These are phyloP conservation scores for Cochlearius cochlearius DNA, from an alignment of 2,113 vertebrate genomes.

Conservation along the genomic window DNA sequence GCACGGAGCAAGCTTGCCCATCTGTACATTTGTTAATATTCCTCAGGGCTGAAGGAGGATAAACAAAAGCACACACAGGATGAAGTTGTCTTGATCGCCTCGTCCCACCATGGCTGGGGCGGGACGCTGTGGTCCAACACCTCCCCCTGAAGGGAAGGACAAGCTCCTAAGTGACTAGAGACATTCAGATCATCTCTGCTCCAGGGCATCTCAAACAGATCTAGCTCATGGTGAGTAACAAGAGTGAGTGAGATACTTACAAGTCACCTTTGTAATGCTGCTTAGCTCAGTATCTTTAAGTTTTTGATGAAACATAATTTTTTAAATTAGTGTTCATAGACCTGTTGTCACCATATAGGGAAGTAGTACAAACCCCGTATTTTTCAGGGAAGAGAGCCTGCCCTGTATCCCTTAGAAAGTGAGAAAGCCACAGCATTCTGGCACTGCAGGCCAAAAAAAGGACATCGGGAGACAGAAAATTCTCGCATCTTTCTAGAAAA, in stretches of 20 bases:
- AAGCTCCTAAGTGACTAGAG: neutral
- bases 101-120: neutral
- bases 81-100: neutral
- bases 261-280: neutral
- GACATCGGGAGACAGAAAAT: neutral
- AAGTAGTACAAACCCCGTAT: neutral
- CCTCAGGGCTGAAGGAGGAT: neutral
- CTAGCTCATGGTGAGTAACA: neutral
- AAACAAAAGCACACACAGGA: neutral
- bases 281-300: neutral
- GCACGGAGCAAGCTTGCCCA: neutral
- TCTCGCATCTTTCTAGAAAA: neutral
- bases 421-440: neutral
- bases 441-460: neutral
- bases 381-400: neutral
- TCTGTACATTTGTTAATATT: neutral
- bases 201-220: neutral
- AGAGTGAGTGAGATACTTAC: neutral
- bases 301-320: neutral
- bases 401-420: neutral
- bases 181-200: neutral
- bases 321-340: neutral
- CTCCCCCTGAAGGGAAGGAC: neutral
- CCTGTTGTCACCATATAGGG: neutral
- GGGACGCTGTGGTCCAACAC: neutral